These are phyloP conservation scores for Eurytoma californica DNA, from an alignment of 2,888 invertebrate genomes.

Conservation along the genomic window DNA sequence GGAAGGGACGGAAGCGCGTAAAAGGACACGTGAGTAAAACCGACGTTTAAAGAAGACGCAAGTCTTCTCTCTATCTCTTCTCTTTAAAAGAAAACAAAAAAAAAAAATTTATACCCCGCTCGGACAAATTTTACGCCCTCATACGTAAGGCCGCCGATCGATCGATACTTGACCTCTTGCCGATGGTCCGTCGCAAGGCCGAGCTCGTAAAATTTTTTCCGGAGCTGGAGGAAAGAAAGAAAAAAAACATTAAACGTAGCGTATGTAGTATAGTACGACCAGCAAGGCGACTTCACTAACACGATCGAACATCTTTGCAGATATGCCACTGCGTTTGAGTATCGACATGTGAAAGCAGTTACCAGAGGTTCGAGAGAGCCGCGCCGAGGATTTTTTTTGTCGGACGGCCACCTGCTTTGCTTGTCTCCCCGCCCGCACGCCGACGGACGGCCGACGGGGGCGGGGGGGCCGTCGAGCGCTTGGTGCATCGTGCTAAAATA, in stretches of 20 bases:
- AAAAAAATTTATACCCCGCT: no score
- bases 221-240: neutral
- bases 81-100: no score
- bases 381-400: conserved; percentile 28
- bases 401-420: conserved; percentile 65
- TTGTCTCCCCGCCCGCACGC: conserved; percentile 28
- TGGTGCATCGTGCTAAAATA: no score
- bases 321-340: conserved; percentile 68
- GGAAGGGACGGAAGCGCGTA: conserved; percentile 73
- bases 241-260: neutral
- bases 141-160: neutral
- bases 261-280: no score
- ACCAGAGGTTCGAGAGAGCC: conserved; percentile 63
- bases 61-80: no score
- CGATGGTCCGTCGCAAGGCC: neutral
- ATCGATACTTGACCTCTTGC: conserved; percentile 1
- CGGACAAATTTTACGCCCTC: no score
- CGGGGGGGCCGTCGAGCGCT: no score
- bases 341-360: conserved; percentile 68
- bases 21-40: conserved; percentile 66
- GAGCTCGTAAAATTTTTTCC: neutral
- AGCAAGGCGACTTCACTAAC: no score
- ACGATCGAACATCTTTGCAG: conserved; percentile 59
- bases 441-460: conserved; percentile 49
- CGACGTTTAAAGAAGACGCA: neutral